Conservation (phyloP, 2,113 vertebrate genomes). For the Ceuthmochares aereus region DNA sequence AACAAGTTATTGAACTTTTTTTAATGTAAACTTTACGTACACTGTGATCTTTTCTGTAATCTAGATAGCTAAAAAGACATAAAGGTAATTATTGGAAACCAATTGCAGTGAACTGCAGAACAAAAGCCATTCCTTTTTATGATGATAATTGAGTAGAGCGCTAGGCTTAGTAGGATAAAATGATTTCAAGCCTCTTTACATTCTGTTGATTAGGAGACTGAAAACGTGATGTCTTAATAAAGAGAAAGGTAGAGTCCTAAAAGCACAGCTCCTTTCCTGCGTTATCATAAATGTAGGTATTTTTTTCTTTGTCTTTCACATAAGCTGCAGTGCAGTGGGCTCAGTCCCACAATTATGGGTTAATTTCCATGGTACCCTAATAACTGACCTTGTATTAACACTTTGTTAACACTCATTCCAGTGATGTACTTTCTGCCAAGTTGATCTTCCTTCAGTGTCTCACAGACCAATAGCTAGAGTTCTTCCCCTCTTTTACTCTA, state of each 20-base stretch:
- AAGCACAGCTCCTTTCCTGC: neutral
- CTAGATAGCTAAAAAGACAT: constrained; percentile 28
- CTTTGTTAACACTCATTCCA: neutral
- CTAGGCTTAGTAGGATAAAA: constrained; percentile 69
- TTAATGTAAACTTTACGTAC: constrained; percentile 57
- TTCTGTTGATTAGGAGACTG: constrained; percentile 64
- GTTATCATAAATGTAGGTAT: neutral
- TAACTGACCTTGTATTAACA: neutral
- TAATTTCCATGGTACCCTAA: neutral
- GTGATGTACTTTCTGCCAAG: neutral
- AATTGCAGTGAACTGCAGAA: constrained; percentile 60
- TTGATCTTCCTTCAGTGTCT: neutral
- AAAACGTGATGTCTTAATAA: constrained; percentile 73
- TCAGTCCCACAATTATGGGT: neutral
- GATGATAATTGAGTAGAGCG: constrained; percentile 61
- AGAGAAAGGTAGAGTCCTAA: constrained; percentile 21
- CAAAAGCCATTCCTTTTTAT: constrained; percentile 73
- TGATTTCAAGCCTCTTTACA: constrained; percentile 71
- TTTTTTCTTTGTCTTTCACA: neutral
- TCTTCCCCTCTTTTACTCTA: neutral
- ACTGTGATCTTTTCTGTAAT: constrained; percentile 60
- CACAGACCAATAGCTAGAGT: neutral
- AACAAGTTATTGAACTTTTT: constrained; percentile 62
- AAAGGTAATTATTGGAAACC: constrained; percentile 69
- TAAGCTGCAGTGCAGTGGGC: neutral